These are phyloP conservation scores for Rhynchonema sp. DNA, from an alignment of 2,888 invertebrate species.

Conservation along the genomic window DNA sequence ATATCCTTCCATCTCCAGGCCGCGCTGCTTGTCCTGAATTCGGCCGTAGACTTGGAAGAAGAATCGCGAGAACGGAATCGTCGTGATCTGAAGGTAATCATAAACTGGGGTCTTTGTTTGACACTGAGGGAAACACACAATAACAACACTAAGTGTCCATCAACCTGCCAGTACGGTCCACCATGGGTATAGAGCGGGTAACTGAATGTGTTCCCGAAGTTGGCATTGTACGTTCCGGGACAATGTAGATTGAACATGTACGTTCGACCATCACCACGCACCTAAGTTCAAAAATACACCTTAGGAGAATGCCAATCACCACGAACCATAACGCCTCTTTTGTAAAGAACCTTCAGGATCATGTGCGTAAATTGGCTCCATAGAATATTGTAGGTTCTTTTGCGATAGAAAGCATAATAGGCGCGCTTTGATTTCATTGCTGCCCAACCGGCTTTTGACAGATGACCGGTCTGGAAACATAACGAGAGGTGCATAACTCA, in stretches of 20 bases:
- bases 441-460: not conserved
- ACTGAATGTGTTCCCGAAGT: constrained; percentile 70
- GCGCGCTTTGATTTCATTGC: not conserved
- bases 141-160: too few relatives aligned
- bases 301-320: too few relatives aligned
- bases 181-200: constrained; percentile 78
- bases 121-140: too few relatives aligned
- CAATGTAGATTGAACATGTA: constrained; percentile 61
- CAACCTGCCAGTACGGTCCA: constrained; percentile 98
- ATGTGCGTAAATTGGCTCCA: not conserved
- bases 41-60: constrained; percentile 21
- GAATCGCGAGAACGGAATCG: constrained; percentile 23
- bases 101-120: too few relatives aligned
- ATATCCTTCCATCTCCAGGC: too few relatives aligned
- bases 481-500: too few relatives aligned
- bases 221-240: constrained; percentile 56
- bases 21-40: constrained; percentile 21
- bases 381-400: not conserved
- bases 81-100: constrained; percentile 67
- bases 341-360: not conserved
- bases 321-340: too few relatives aligned
- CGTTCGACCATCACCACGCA: constrained; percentile 73
- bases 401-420: too few relatives aligned
- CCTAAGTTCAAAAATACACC: too few relatives aligned
- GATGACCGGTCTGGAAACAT: not conserved